Base-by-base conservation (phyloP, 2,113 vertebrate genomes). In the Archilochus colubris region DNA sequence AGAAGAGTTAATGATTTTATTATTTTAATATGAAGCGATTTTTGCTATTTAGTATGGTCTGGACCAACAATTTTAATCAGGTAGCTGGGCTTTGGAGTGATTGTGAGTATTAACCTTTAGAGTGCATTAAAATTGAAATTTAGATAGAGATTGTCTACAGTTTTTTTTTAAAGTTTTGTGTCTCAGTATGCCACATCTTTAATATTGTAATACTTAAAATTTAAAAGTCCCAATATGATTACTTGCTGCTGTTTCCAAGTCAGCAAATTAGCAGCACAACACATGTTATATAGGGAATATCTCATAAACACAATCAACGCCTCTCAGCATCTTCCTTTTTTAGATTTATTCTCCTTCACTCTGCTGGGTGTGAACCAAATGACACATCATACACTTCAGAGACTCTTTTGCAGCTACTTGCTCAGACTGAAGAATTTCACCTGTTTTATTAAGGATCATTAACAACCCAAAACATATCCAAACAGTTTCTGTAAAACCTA, bases 261-360 rank as follows among this genome's bases (percentile, higher is more conserved):
- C 82, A 91, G 85, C 75, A 94, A 95, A 95, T 97, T 77, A 97
- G 75, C 53, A 94, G 51, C 38, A 89, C 31, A 81, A 83, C 53
- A 68, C 66, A n/a, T 44, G 53, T 79, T 80, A 64, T 36, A 57
- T 27, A 80, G 59, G 68, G 67, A 94, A 89, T 63, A 96, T 12
- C 51, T 82, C 81, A 76, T 63, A n/a, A 73, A 93, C 51, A 73
- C 24, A 91, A 76, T 94, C 87, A 92, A 95, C 94, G 67, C 17
- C 19, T 13, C 50, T 82, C 58, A 73, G 46, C 36, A 73, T 89
- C 40, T 36, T 92, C 30, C 12, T 46, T 68, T 89, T 89, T 82
- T 16, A 91, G 44, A 68, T 91, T 89, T 95, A 85, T 94, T 91
- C 63, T 91, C 67, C 14, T 20, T 94, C 89, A 62, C n/a, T 69